These are phyloP conservation scores for Vanessa tameamea DNA, from an alignment of 1,140 invertebrate genomes.

Conservation along the genomic window DNA sequence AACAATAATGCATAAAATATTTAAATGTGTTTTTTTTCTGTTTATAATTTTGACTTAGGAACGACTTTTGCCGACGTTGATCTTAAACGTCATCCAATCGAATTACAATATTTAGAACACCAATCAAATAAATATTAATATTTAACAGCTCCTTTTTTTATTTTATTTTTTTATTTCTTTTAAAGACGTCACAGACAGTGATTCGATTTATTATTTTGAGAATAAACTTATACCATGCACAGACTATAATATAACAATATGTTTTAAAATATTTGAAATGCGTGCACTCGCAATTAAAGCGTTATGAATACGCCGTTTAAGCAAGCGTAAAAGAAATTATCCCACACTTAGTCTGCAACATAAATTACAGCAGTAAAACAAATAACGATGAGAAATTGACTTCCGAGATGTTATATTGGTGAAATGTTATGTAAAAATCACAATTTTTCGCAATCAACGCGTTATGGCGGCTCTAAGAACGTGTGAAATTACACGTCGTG, in stretches of 20 bases:
- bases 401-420: slow-evolving; percentile 33
- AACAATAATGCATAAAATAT: no score
- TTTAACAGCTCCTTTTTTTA: no score
- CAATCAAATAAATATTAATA: no score
- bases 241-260: background rate
- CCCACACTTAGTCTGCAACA: slow-evolving; percentile 1
- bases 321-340: slow-evolving; percentile 12
- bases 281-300: slow-evolving; percentile 1
- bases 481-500: slow-evolving; percentile 24
- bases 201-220: no score
- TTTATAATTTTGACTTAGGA: no score
- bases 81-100: no score
- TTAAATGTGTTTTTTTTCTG: no score
- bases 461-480: slow-evolving; percentile 22
- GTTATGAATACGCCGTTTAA: slow-evolving; percentile 3
- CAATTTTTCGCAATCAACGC: slow-evolving; percentile 20
- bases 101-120: no score
- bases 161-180: no score
- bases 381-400: slow-evolving; percentile 26
- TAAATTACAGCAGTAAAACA: slow-evolving; percentile 13
- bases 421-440: slow-evolving; percentile 31
- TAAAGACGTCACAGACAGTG: no score
- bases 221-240: no score
- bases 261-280: background rate
- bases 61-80: no score